Evolutionary conservation across 2,113 vertebrate species (phyloP), one percentile per base, ranked within the genome.

Genomic region (Sterna hirundo): DNA sequence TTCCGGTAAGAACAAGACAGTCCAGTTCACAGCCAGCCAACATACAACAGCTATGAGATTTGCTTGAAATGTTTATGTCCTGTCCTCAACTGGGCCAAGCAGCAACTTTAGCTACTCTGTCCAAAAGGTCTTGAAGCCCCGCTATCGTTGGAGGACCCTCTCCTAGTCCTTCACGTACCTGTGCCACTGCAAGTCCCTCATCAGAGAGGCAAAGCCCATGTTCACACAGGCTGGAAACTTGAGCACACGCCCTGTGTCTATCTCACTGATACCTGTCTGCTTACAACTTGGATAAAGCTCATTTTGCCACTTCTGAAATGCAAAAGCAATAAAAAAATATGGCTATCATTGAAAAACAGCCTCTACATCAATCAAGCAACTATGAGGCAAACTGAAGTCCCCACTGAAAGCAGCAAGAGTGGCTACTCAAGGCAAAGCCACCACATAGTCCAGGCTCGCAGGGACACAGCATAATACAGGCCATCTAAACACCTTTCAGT

Each of bases 1-100:
- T 90, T 85, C 66, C 90, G 36, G 44, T 85, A 64, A 78, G 69
- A 92, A 58, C 20, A 74, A 71, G 38, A 44, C 51, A 70, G 77
- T 32, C 42, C 65, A 47, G 54, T 23, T 93, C 83, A 83, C 44
- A 36, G 65, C 17, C 34, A 83, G 76, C 46, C 74, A 91, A 54
- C 55, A 66, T 1, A 44, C 13, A 51, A 68, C 64, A 74, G 68
- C 55, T 62, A 2, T 5, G 40, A 65, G 19, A 29, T 36, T 40
- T 40, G 13, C 69, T 49, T 65, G 32, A 81, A 94, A 23, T 18
- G 18, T 46, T 76, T 72, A 44, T 27, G 40, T 47, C 62, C 54
- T 80, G 44, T 26, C 55, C 51, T 94, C 74, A 81, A 4, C 46
- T 42, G 74, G 55, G 22, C 42, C 52, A 68, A 92, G 47, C n/a